Conservation (phyloP, 2,888 invertebrate species). For the Plebejus melissa region DNA sequence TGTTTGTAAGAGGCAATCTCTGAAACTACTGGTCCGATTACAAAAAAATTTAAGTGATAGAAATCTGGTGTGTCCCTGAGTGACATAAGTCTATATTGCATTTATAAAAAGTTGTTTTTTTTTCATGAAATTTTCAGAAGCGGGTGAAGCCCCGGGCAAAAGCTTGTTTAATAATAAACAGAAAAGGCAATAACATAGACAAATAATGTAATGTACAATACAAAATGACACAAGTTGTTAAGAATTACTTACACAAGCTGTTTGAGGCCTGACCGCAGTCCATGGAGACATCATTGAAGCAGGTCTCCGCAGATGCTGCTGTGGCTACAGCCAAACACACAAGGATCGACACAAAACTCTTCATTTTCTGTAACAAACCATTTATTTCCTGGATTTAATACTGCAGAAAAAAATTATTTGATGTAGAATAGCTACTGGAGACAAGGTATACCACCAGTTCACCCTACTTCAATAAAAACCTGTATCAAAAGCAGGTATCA, state of each 20-base stretch:
- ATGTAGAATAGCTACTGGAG: not conserved
- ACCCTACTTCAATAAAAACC: too few relatives aligned
- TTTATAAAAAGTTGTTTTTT: too few relatives aligned
- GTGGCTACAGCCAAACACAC: constrained; percentile 69
- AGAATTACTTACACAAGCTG: constrained; percentile 52
- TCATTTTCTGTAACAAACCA: constrained; percentile 73
- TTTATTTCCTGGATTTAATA: not conserved
- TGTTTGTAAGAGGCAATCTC: too few relatives aligned
- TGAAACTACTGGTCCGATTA: too few relatives aligned
- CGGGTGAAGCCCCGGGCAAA: too few relatives aligned
- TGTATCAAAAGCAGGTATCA: not conserved
- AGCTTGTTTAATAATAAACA: not conserved
- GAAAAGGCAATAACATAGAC: not conserved
- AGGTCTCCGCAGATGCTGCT: constrained; percentile 75
- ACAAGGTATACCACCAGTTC: not conserved
- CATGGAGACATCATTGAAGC: constrained; percentile 80
- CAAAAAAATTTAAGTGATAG: too few relatives aligned
- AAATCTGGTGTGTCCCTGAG: too few relatives aligned
- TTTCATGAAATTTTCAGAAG: too few relatives aligned
- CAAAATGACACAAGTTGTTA: not conserved
- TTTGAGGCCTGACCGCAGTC: constrained; percentile 75
- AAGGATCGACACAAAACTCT: constrained; percentile 71
- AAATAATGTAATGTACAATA: not conserved
- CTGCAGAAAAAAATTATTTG: not conserved
- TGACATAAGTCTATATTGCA: too few relatives aligned